Percentiles rank a stretch among this genome's conserved stretches.
phyloP scores from a whole-genome alignment of 2,113 vertebrate genomes.

The Carettochelys insculpta region DNA sequence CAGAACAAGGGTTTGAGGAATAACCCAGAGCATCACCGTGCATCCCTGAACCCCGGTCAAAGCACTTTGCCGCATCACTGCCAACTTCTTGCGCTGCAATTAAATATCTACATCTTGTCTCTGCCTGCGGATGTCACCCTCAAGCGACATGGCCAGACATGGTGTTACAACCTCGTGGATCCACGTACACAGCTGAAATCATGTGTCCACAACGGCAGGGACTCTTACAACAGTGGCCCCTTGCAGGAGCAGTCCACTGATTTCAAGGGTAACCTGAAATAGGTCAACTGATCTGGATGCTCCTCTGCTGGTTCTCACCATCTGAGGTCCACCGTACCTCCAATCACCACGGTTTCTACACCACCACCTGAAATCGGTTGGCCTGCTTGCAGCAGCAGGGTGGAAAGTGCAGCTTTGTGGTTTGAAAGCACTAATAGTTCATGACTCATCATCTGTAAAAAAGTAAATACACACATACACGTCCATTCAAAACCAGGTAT shows the following conservation, averaged over 20 bases:
- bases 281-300: background rate
- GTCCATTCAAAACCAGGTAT: background rate
- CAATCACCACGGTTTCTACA: accelerated
- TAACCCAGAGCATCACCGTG: background rate
- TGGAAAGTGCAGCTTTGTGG: background rate
- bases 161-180: background rate
- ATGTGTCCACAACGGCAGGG: background rate
- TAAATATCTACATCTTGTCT: background rate
- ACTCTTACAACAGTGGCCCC: background rate
- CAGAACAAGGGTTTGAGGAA: background rate
- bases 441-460: slow-evolving; percentile 62
- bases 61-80: background rate
- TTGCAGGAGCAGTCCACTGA: background rate
- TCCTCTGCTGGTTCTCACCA: background rate
- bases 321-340: accelerated
- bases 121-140: background rate
- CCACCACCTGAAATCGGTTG: background rate
- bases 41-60: background rate
- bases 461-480: slow-evolving; percentile 38
- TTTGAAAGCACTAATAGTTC: slow-evolving; percentile 68
- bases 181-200: background rate
- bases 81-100: background rate
- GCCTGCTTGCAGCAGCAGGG: background rate
- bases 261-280: background rate
- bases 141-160: background rate